phyloP scores from a whole-genome alignment of 2,113 vertebrate genomes.

The Bambusicola thoracicus region DNA sequence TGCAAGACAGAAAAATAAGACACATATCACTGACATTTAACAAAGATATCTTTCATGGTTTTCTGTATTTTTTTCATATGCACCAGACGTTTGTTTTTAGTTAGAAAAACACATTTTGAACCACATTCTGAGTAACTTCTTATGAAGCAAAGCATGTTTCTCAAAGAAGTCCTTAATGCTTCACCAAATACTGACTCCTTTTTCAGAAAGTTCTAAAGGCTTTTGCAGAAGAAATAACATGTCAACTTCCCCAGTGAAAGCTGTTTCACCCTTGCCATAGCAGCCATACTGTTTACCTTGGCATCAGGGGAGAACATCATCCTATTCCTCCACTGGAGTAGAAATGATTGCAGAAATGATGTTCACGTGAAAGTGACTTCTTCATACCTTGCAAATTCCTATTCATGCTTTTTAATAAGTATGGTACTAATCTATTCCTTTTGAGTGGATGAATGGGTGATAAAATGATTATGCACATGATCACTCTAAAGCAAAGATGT shows the following conservation, averaged over 20 bases:
- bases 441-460: neutral
- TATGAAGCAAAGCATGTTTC: constrained; percentile 29
- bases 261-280: neutral
- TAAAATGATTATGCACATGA: neutral
- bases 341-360: fast-evolving
- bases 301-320: neutral
- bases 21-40: constrained; percentile 65
- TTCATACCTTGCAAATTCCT: neutral
- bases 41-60: constrained; percentile 70
- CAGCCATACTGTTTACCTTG: neutral
- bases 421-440: neutral
- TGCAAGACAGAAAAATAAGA: constrained; percentile 69
- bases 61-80: constrained; percentile 52
- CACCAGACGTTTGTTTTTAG: constrained; percentile 42
- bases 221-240: constrained; percentile 3
- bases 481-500: neutral
- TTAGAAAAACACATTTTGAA: constrained; percentile 56
- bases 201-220: constrained; percentile 8
- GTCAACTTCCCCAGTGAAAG: neutral
- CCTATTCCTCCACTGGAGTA: neutral
- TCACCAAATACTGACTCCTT: constrained; percentile 26
- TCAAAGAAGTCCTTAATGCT: constrained; percentile 22
- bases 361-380: neutral
- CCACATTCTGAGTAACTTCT: constrained; percentile 39
- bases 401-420: neutral